Percentiles rank a stretch among this genome's conserved stretches.
Conservation (phyloP, 2,888 invertebrate genomes). For the Clitarchus hookeri region DNA sequence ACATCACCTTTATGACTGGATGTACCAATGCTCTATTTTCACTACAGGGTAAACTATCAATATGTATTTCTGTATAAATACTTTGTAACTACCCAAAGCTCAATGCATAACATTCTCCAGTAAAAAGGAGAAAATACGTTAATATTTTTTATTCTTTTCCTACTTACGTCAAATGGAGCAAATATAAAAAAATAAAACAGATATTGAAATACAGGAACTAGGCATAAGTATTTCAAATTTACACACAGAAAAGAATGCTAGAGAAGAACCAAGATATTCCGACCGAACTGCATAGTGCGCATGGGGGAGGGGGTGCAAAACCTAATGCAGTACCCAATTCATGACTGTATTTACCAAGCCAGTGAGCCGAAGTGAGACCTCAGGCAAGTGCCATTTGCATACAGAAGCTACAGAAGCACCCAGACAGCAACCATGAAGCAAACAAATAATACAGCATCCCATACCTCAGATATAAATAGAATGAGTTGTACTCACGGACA, state of each 20-base stretch:
- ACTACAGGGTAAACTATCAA: no score
- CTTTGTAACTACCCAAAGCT: no score
- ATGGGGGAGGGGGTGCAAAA: background rate
- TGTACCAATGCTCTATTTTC: no score
- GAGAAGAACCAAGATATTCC: background rate
- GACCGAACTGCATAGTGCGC: background rate
- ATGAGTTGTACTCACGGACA: constrained; percentile 69
- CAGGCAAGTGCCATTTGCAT: constrained; percentile 29
- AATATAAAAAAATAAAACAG: background rate
- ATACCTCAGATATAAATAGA: background rate
- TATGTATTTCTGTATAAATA: no score
- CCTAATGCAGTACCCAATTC: background rate
- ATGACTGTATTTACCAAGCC: constrained; percentile 1
- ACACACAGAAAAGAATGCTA: background rate
- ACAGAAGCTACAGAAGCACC: constrained; percentile 29
- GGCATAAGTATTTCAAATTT: background rate
- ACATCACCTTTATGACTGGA: no score
- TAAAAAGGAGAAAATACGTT: no score
- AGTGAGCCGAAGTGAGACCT: constrained; percentile 27
- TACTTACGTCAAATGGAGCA: background rate
- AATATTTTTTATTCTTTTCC: no score
- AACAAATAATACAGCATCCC: constrained; percentile 16
- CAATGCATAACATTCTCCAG: no score
- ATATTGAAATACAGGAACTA: background rate
- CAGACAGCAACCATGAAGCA: constrained; percentile 23